These are phyloP conservation scores for Trissonchulus latispiculum DNA, from an alignment of 2,888 invertebrate species.

Conservation along the genomic window DNA sequence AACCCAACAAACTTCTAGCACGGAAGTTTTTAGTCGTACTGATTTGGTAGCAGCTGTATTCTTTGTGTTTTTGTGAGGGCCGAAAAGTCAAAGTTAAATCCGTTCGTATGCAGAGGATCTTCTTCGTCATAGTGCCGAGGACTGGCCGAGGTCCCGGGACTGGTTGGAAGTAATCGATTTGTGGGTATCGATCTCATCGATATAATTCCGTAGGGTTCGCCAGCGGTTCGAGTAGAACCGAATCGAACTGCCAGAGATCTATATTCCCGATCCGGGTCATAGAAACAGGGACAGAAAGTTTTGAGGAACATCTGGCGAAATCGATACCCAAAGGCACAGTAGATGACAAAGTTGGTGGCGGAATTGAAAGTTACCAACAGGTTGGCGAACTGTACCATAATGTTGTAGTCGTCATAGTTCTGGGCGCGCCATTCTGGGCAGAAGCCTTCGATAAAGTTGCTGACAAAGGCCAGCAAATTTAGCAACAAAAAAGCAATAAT, in stretches of 20 bases:
- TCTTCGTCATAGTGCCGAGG: background rate
- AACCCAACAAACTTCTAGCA: too few relatives aligned
- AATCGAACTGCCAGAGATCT: background rate
- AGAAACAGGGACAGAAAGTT: constrained; percentile 32
- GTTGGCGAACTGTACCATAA: constrained; percentile 32
- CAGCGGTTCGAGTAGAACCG: background rate
- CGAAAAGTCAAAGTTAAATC: background rate
- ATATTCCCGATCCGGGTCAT: constrained; percentile 15
- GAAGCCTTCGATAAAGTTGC: constrained; percentile 33
- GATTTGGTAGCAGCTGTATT: background rate
- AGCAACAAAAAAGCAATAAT: constrained; percentile 36
- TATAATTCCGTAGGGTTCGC: background rate
- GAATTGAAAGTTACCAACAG: constrained; percentile 39
- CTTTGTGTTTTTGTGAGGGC: background rate
- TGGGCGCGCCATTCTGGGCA: constrained; percentile 25
- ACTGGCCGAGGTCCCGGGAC: background rate
- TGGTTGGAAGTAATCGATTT: too few relatives aligned
- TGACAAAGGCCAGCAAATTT: constrained; percentile 32
- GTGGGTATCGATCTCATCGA: constrained; percentile 11
- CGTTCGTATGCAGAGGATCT: background rate
- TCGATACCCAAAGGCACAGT: constrained; percentile 37
- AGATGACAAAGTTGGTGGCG: constrained; percentile 41
- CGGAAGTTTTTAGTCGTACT: too few relatives aligned
- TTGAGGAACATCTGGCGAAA: constrained; percentile 37
- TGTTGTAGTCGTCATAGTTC: constrained; percentile 23